These are phyloP conservation scores for Aporrectodea caliginosa DNA, from an alignment of 1,140 invertebrate species.

Conservation along the genomic window DNA sequence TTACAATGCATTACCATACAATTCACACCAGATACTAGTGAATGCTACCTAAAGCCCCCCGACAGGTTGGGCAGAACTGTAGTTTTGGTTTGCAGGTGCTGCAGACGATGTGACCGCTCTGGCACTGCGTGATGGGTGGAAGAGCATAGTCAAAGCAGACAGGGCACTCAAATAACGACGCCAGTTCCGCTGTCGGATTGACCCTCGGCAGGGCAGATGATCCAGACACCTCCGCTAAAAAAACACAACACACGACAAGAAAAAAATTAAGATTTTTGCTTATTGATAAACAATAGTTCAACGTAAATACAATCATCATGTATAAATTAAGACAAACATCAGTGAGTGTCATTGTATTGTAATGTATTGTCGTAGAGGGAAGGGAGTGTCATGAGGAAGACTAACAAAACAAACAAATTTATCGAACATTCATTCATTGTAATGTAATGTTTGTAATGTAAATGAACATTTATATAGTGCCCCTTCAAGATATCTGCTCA, in stretches of 20 bases:
- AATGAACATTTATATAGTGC: no score
- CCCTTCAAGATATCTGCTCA: no score
- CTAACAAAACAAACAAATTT: not conserved
- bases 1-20: no score
- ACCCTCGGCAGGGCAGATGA: not conserved
- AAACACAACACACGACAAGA: not conserved
- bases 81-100: slow-evolving; percentile 93
- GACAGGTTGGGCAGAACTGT: slow-evolving; percentile 93
- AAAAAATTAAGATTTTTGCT: not conserved
- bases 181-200: slow-evolving; percentile 64
- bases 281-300: not conserved
- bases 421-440: no score
- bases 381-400: not conserved
- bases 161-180: slow-evolving; percentile 95
- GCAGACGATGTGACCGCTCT: slow-evolving; percentile 77
- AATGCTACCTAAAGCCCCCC: slow-evolving; percentile 73
- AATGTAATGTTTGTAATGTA: no score
- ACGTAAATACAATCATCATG: not conserved
- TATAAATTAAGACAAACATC: not conserved
- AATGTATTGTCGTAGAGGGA: no score
- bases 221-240: not conserved
- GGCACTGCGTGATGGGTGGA: slow-evolving; percentile 75
- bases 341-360: not conserved
- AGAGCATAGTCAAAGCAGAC: slow-evolving; percentile 99
- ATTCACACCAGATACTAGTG: not conserved